Base-by-base conservation (phyloP, 2,888 invertebrate species). In the Parasteatoda lunata region DNA sequence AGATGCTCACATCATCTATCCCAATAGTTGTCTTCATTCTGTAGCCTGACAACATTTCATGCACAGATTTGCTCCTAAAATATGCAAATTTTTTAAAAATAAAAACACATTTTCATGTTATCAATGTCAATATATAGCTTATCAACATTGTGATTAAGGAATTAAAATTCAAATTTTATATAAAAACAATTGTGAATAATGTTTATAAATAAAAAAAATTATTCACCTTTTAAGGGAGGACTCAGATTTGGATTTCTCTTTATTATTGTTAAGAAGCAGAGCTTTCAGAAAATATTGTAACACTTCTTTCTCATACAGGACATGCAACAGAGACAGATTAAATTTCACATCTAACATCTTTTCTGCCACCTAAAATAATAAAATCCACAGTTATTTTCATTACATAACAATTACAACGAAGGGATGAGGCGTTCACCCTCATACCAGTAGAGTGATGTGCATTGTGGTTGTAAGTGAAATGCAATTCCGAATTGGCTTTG, bases 281-380 rank as follows among this genome's bases (percentile, higher is more conserved):
- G 77, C 70, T 59, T 52, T 83, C 51, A 88, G 11, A 72, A 81
- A 88, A 52, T 83, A 88, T n/a, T 88, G 79, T 5, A 88, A 45
- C 13, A 83, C 71, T 79, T 88, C 88, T 51, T 78, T 77, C 66
- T 88, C 78, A 83, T 88, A 83, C 9, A 79, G 48, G 8, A 88
- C 45, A 76, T 83, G 88, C 0, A 88, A 49, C 45, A 79, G 52
- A 64, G 83, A 88, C 11, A 88, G 71, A 15, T 65, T 81, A 30
- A 88, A 66, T 71, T 78, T 83, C 4, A 65, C 30, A 66, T 82
- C 77, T 48, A 87, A 13, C 51, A 54, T 9, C 65, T 78, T 87
- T 45, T 87, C 78, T 70, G 64, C 45, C 3, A 69, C 75, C 87
- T 82, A 49, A 47, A 69, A 73, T 30, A 3, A 69, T 15, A 54